A percentile compares a stretch with the other conserved stretches of the same genome.
Evolutionary conservation across 2,113 vertebrate genomes (phyloP).

Genomic region (Cebidichthys violaceus): DNA sequence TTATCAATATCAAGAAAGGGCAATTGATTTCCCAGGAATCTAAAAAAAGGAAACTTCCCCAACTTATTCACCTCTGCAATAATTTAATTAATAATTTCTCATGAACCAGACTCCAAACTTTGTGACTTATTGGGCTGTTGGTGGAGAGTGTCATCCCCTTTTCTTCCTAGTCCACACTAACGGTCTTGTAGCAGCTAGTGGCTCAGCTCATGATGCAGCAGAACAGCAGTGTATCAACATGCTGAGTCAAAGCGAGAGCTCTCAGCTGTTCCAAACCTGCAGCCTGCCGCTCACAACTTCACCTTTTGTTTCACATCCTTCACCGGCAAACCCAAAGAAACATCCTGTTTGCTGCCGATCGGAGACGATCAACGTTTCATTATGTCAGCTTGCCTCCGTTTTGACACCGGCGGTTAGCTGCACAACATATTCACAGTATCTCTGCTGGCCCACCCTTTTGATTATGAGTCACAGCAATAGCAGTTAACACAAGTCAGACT

Average conservation of each 20-base stretch:
- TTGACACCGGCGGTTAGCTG: conserved; percentile 42
- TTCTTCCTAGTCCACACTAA: neutral
- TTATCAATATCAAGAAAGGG: neutral
- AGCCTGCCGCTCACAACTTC: conserved; percentile 45
- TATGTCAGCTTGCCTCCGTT: conserved; percentile 5
- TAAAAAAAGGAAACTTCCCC: neutral
- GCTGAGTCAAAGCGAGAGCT: conserved; percentile 54
- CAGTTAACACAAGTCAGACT: conserved; percentile 43
- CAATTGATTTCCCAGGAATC: neutral
- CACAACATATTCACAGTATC: conserved; percentile 25
- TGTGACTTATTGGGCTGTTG: neutral
- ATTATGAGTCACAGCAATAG: conserved; percentile 61
- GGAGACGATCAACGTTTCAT: neutral
- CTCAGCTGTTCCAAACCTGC: conserved; percentile 60
- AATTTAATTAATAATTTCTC: neutral
- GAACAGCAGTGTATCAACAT: neutral
- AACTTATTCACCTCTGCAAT: neutral
- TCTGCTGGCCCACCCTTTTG: conserved; percentile 51
- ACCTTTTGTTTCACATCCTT: conserved; percentile 76
- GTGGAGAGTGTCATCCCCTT: no score
- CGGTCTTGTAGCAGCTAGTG: neutral
- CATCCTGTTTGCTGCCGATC: conserved; percentile 69
- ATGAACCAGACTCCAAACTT: neutral
- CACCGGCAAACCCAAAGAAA: conserved; percentile 38
- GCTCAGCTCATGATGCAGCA: conserved; percentile 39